These are phyloP conservation scores for Epinephelus malabaricus DNA, from an alignment of 2,797 vertebrate species.

Conservation along the genomic window DNA sequence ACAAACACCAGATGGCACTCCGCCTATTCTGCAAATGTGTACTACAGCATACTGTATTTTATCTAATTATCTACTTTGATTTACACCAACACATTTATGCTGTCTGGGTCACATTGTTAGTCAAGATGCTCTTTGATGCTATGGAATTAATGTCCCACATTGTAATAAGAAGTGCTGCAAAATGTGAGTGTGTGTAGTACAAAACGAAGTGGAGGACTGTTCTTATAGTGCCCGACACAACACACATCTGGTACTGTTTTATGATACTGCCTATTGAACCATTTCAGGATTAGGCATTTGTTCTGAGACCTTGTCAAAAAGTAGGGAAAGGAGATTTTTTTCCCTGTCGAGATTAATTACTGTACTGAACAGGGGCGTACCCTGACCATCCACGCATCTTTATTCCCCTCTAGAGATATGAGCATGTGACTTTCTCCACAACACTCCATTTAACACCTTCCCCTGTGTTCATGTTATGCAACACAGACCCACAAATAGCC, in stretches of 20 bases:
- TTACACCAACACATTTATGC: conserved; percentile 27
- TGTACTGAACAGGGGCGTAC: conserved; percentile 30
- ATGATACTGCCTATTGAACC: neutral
- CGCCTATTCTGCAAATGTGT: conserved; percentile 44
- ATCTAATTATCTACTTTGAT: conserved; percentile 27
- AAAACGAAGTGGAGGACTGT: conserved; percentile 18
- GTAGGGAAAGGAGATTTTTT: conserved; percentile 12
- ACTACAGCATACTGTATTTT: conserved; percentile 24
- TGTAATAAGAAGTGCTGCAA: conserved; percentile 23
- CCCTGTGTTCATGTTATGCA: conserved; percentile 66
- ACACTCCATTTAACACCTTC: conserved; percentile 77
- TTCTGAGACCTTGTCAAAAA: conserved; percentile 22
- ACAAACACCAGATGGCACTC: conserved; percentile 79
- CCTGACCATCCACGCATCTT: conserved; percentile 41
- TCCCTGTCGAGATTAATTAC: conserved; percentile 35
- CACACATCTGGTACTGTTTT: conserved; percentile 11
- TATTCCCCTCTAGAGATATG: conserved; percentile 45
- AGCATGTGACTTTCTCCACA: conserved; percentile 66
- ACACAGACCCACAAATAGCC: conserved; percentile 67
- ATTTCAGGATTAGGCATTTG: conserved; percentile 11
- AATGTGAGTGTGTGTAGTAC: conserved; percentile 12
- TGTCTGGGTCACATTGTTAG: neutral
- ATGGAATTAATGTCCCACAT: conserved; percentile 18
- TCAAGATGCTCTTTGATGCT: conserved; percentile 30
- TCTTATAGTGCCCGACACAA: neutral